A percentile compares a stretch with the other conserved stretches of the same genome.
Conservation (phyloP, 30 jellyfish, hydroid and myxozoan genomes). For the Pelagia noctiluca region DNA sequence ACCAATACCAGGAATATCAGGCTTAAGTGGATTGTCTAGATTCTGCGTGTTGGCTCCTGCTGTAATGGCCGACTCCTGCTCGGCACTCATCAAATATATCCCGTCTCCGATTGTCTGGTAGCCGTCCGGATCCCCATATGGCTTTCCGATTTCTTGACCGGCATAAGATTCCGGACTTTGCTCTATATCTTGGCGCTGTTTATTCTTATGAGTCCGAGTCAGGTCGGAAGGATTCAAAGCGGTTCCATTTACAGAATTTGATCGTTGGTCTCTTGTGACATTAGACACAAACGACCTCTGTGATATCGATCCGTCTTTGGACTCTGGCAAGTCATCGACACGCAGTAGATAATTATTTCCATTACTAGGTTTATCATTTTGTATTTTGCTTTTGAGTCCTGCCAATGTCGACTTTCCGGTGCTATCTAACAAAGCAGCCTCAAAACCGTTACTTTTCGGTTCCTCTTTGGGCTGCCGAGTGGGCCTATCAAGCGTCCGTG, state of each 20-base stretch:
- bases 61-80: slow-evolving; percentile 48
- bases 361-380: neutral
- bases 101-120: slow-evolving; percentile 96
- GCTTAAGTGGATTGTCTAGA: slow-evolving; percentile 16
- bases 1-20: too few relatives aligned
- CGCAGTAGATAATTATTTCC: neutral
- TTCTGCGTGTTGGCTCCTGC: slow-evolving; percentile 25
- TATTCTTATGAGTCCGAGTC: neutral
- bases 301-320: neutral
- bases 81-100: slow-evolving; percentile 70
- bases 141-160: slow-evolving; percentile 78
- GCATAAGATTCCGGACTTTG: slow-evolving; percentile 65
- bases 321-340: neutral
- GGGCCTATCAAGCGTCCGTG: slow-evolving; percentile 3
- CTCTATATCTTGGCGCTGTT: slow-evolving; percentile 67
- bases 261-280: neutral
- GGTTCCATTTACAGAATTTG: too few relatives aligned
- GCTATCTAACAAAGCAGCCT: neutral
- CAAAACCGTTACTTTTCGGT: neutral
- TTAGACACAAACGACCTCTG: neutral
- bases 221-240: too few relatives aligned
- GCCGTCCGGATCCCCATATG: slow-evolving; percentile 94
- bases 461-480: slow-evolving; percentile 12
- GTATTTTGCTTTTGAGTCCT: neutral
- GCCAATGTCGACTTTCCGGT: neutral